A percentile compares a stretch with the other conserved stretches of the same genome.
These are phyloP conservation scores for Poecilobothrus nobilitatus DNA, from an alignment of 2,888 invertebrate genomes.

Conservation along the genomic window DNA sequence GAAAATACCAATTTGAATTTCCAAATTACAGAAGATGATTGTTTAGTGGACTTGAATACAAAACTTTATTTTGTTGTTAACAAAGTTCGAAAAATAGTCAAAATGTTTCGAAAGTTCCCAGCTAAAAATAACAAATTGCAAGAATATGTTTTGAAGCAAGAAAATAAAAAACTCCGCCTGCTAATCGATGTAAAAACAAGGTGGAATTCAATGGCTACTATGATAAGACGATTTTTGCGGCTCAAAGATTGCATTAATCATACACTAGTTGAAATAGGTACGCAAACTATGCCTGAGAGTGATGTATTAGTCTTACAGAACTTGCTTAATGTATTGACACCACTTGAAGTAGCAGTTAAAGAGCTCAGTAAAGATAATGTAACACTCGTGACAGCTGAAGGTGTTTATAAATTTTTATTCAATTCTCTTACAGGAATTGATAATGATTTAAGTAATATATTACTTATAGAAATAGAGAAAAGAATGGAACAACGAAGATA, in stretches of 20 bases:
- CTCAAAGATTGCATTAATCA: slow-evolving; percentile 13
- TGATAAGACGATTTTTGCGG: slow-evolving; percentile 10
- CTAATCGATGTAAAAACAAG: slow-evolving; percentile 14
- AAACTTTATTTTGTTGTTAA: slow-evolving; percentile 3
- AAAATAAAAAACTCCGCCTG: slow-evolving; percentile 13
- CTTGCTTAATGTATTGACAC: background rate
- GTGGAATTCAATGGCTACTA: slow-evolving; percentile 12
- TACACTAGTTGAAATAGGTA: too few relatives aligned
- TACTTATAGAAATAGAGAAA: background rate
- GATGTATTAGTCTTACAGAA: too few relatives aligned
- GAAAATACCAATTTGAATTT: slow-evolving; percentile 5
- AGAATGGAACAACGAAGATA: background rate
- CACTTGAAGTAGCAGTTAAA: slow-evolving; percentile 8
- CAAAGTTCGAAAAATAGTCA: too few relatives aligned
- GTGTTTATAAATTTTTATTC: slow-evolving; percentile 11
- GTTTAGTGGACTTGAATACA: slow-evolving; percentile 5
- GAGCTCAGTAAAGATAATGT: slow-evolving; percentile 9
- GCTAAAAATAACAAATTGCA: slow-evolving; percentile 13
- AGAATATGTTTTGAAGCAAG: slow-evolving; percentile 11
- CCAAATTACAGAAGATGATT: slow-evolving; percentile 8
- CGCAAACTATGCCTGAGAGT: too few relatives aligned
- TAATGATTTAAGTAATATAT: too few relatives aligned
- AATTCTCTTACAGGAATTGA: too few relatives aligned
- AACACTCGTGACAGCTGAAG: slow-evolving; percentile 11
- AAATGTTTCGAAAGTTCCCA: slow-evolving; percentile 12